phyloP scores from a whole-genome alignment of 2,888 invertebrate genomes.

The Plebejus argus region DNA sequence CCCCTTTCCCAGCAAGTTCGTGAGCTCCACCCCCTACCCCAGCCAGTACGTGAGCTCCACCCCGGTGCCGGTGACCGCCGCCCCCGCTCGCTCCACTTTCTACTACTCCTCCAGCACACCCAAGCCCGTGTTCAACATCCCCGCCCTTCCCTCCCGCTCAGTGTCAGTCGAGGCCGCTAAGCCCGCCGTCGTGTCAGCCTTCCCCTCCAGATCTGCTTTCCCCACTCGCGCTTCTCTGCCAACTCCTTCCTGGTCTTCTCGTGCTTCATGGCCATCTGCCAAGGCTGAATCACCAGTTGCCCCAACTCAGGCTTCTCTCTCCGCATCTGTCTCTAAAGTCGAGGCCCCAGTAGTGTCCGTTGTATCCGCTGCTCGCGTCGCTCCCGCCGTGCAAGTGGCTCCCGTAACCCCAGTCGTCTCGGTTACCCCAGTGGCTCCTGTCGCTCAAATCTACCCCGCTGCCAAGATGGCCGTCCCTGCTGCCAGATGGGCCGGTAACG shows the following conservation, averaged over 20 bases:
- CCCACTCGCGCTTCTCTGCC: background rate
- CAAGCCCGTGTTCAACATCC: slow-evolving; percentile 13
- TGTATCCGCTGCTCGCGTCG: background rate
- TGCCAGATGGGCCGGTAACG: slow-evolving; percentile 45
- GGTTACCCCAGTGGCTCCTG: slow-evolving; percentile 42
- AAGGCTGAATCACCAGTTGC: background rate
- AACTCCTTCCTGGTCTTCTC: slow-evolving; percentile 13
- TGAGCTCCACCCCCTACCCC: slow-evolving; percentile 25
- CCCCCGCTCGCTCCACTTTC: background rate
- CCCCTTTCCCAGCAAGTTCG: background rate
- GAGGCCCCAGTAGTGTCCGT: slow-evolving; percentile 16
- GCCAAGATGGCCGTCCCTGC: slow-evolving; percentile 40
- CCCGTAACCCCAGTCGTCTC: slow-evolving; percentile 36
- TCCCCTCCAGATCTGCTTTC: background rate
- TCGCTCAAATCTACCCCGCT: background rate
- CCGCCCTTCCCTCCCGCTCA: background rate
- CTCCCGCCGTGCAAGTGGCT: slow-evolving; percentile 6
- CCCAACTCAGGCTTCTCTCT: slow-evolving; percentile 25
- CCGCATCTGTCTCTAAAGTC: slow-evolving; percentile 26
- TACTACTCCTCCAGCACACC: slow-evolving; percentile 10
- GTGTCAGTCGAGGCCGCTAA: background rate
- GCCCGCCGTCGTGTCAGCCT: slow-evolving; percentile 16
- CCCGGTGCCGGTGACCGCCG: background rate
- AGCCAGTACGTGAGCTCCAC: slow-evolving; percentile 19
- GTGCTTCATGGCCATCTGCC: slow-evolving; percentile 2